phyloP scores from a whole-genome alignment of 2,888 invertebrate genomes.

The Chalcosyrphus nemorum region DNA sequence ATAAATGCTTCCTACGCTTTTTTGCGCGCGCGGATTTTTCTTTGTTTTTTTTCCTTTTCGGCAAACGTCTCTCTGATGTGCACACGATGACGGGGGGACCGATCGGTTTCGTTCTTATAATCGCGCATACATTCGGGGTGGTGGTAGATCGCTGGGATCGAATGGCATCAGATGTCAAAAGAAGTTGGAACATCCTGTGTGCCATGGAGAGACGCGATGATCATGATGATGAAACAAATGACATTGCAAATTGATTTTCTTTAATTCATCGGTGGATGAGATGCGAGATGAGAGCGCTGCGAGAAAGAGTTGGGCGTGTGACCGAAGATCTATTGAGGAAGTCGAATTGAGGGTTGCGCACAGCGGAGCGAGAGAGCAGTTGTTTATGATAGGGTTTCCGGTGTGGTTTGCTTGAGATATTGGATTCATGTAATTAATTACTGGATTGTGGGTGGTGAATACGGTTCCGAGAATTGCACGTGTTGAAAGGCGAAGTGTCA shows the following conservation, averaged over 20 bases:
- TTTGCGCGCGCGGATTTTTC: no score
- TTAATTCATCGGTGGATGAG: conserved; percentile 38
- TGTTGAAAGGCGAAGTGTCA: neutral
- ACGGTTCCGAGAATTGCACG: conserved; percentile 22
- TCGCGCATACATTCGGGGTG: conserved; percentile 39
- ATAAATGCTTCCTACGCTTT: conserved; percentile 67
- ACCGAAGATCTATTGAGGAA: conserved; percentile 52
- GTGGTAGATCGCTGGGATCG: conserved; percentile 15
- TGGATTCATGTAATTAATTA: conserved; percentile 56
- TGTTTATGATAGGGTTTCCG: conserved; percentile 61
- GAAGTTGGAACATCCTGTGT: conserved; percentile 49
- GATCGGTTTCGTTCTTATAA: conserved; percentile 60
- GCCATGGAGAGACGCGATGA: neutral
- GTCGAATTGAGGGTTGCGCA: neutral
- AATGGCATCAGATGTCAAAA: conserved; percentile 59
- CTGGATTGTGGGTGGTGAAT: neutral
- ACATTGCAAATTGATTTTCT: conserved; percentile 71
- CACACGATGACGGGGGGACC: conserved; percentile 41
- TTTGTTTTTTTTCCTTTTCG: no score
- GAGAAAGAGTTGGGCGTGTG: neutral
- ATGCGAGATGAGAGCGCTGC: no score
- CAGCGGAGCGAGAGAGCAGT: conserved; percentile 11
- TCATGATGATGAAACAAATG: conserved; percentile 60
- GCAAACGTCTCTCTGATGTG: conserved; percentile 58
- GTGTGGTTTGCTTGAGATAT: conserved; percentile 1